phyloP scores from a whole-genome alignment of 2,797 vertebrate genomes.

The Mus caroli region DNA sequence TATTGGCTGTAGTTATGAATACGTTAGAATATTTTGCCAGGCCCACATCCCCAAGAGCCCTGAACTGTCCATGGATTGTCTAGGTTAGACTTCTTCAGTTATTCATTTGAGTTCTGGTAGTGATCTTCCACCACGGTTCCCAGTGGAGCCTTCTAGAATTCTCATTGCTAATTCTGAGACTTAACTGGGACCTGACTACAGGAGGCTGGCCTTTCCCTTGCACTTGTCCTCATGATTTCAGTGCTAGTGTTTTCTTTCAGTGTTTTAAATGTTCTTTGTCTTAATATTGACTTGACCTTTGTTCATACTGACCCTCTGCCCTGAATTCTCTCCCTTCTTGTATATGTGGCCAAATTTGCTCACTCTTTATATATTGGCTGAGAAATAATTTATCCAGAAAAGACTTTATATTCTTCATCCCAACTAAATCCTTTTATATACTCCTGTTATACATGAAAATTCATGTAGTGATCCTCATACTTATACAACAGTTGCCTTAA shows the following conservation, averaged over 20 bases:
- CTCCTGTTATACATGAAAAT: neutral
- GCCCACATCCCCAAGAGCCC: fast-evolving
- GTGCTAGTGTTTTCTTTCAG: neutral
- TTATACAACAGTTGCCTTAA: neutral
- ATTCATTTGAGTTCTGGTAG: neutral
- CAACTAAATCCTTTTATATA: neutral
- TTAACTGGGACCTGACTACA: neutral
- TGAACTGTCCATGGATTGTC: neutral
- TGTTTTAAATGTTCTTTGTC: neutral
- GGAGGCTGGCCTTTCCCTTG: neutral
- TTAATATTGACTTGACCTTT: neutral
- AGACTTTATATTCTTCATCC: neutral
- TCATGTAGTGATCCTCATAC: neutral
- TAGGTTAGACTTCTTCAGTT: neutral
- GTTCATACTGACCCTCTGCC: neutral
- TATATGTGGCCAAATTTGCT: neutral
- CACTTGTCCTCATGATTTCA: neutral
- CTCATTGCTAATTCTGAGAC: neutral
- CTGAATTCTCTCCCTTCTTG: neutral
- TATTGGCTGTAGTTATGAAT: neutral
- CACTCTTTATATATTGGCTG: neutral
- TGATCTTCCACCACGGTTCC: neutral
- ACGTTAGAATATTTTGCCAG: neutral
- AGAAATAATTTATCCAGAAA: neutral
- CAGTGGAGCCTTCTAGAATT: neutral